Base-by-base conservation (phyloP, 1,140 invertebrate species). In the Solenopsis fugax region DNA sequence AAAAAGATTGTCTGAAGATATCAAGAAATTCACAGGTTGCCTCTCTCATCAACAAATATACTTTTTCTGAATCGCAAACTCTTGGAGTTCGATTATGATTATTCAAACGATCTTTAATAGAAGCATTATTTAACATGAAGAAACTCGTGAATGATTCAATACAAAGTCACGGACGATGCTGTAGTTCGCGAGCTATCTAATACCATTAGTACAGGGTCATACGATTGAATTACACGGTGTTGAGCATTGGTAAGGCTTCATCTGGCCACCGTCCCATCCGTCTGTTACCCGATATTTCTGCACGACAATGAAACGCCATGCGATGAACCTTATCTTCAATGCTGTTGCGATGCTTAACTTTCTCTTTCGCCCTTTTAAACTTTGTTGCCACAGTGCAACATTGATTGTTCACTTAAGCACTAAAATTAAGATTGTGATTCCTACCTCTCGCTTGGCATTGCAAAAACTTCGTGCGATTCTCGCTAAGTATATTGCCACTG, bases 381-480 rank as follows among this genome's bases (percentile, higher is more conserved):
- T 41, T 64, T 7, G 4, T 10, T 34, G 10, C 7, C 37, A 18
- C 41, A 77, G 54, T 29, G 13, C 4, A 80, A 54, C 41, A 65
- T 69, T 18, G n/a, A 54, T 24, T 48, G 64, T 52, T 24, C 50
- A 5, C 4, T 65, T 50, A 50, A 34, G 10, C n/a, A 34, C 1
- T 13, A 60, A 64, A 77, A 4, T 10, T 73, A 86, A 80, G 65
- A 72, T 77, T 73, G 72, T n/a, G 6, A 29, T 73, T 60, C 96
- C 97, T 96, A 98, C 98, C 98, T 95, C 97, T 96, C 24, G 98
- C 98, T 95, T 98, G 97, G 95, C 98, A 98, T 94, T 98, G 98
- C 81, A 98, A 96, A 94, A 98, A 98, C 96, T 98, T 98, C 16
- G 97, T 98, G 87, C 97, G 96, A 93, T 97, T 97, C 96, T 98